Evolutionary conservation across 1,140 invertebrate genomes (phyloP).

Genomic region (Formica exsecta): DNA sequence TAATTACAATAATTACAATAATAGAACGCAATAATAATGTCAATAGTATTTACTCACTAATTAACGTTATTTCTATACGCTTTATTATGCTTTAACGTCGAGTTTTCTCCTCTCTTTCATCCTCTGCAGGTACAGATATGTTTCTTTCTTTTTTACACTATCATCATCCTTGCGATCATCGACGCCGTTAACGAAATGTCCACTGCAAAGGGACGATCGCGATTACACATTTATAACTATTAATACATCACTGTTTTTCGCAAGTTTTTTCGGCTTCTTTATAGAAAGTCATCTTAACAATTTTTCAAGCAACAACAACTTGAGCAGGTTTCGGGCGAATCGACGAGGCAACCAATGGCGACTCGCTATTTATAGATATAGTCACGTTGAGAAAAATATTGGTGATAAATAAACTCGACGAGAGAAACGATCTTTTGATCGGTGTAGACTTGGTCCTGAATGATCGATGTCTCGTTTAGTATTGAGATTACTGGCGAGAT

Average conservation of each 20-base stretch:
- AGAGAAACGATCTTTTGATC: neutral
- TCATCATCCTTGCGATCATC: slow-evolving; percentile 21
- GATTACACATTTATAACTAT: slow-evolving; percentile 47
- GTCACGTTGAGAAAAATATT: slow-evolving; percentile 42
- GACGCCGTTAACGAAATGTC: slow-evolving; percentile 13
- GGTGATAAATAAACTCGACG: slow-evolving; percentile 20
- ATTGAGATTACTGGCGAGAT: neutral
- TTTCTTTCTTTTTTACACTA: slow-evolving; percentile 26
- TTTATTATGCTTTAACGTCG: slow-evolving; percentile 74
- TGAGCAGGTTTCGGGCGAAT: slow-evolving; percentile 60
- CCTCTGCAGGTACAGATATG: slow-evolving; percentile 73
- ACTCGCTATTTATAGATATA: slow-evolving; percentile 52
- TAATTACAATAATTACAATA: slow-evolving; percentile 72
- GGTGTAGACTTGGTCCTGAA: slow-evolving; percentile 4
- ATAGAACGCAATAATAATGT: slow-evolving; percentile 74
- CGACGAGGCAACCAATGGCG: slow-evolving; percentile 53
- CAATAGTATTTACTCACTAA: slow-evolving; percentile 75
- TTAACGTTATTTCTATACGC: slow-evolving; percentile 77
- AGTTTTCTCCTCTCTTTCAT: slow-evolving; percentile 64
- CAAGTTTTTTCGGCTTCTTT: neutral
- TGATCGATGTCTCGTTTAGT: neutral
- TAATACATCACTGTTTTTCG: slow-evolving; percentile 39
- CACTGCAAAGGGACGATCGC: neutral
- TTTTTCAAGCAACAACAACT: slow-evolving; percentile 50
- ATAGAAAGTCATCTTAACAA: slow-evolving; percentile 44